phyloP scores from a whole-genome alignment of 2,888 invertebrate species.

The Troglohyphantes excavatus region DNA sequence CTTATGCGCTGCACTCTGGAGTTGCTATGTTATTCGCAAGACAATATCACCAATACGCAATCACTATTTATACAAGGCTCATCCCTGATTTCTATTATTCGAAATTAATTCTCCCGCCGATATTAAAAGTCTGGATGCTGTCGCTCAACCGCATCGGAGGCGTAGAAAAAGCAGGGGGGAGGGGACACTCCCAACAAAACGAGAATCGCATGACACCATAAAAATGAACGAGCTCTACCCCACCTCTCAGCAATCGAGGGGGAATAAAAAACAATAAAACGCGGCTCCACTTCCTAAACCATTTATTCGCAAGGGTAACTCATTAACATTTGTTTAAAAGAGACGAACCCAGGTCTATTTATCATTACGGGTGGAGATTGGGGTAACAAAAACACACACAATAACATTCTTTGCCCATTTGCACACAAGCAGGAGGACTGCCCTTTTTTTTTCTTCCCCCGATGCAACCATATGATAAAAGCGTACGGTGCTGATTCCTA shows the following conservation, averaged over 20 bases:
- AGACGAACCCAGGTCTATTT: slow-evolving; percentile 55
- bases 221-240: neutral
- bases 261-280: slow-evolving; percentile 33
- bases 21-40: no score
- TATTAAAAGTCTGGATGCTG: neutral
- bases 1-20: no score
- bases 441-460: slow-evolving; percentile 8
- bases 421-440: slow-evolving; percentile 55
- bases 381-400: slow-evolving; percentile 57
- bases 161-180: neutral
- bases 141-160: neutral
- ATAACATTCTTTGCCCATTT: slow-evolving; percentile 69
- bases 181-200: neutral
- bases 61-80: no score
- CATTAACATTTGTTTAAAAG: slow-evolving; percentile 73
- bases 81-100: neutral
- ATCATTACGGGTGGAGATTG: slow-evolving; percentile 65
- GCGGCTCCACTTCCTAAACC: slow-evolving; percentile 1
- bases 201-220: neutral
- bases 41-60: no score
- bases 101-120: neutral
- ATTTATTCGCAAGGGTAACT: slow-evolving; percentile 70
- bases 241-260: neutral
- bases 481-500: slow-evolving; percentile 67
- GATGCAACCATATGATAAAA: slow-evolving; percentile 69